A percentile compares a stretch with the other conserved stretches of the same genome.
Evolutionary conservation across 30 jellyfish, hydroid and myxozoan species (phyloP).

Genomic region (Hydractinia echinata): DNA sequence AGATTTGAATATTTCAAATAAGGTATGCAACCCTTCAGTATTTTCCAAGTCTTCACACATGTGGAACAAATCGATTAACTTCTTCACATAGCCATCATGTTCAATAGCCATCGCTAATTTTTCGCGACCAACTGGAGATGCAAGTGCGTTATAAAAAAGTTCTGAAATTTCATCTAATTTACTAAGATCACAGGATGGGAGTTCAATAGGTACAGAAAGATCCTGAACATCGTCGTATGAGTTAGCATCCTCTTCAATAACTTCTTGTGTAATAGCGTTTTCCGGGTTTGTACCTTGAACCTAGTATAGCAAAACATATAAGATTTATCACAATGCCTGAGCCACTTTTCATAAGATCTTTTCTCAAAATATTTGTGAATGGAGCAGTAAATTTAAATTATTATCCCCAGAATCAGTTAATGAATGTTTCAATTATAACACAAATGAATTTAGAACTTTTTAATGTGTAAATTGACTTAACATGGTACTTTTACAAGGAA

Average conservation of each 20-base stretch:
- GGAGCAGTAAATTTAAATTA: too few species aligned
- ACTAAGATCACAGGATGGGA: conserved; percentile 85
- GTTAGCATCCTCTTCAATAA: conserved; percentile 48
- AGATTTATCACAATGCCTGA: too few species aligned
- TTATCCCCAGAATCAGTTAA: too few species aligned
- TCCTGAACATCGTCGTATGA: conserved; percentile 80
- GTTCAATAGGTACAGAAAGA: conserved; percentile 66
- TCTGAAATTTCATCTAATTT: conserved; percentile 72
- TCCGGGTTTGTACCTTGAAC: conserved; percentile 93
- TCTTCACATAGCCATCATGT: conserved; percentile 71
- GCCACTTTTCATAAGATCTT: too few species aligned
- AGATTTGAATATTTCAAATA: conserved; percentile 78
- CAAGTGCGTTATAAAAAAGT: conserved; percentile 62
- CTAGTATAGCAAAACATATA: conserved; percentile 13
- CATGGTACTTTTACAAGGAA: too few species aligned
- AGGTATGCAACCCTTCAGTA: conserved; percentile 82
- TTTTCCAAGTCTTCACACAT: conserved; percentile 93
- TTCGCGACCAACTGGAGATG: conserved; percentile 62
- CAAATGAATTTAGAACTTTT: too few species aligned
- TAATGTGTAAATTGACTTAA: too few species aligned
- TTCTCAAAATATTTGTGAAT: too few species aligned
- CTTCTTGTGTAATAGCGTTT: conserved; percentile 87
- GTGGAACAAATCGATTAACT: conserved; percentile 75
- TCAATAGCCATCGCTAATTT: conserved; percentile 71
- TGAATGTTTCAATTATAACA: too few species aligned